These are phyloP conservation scores for Bombus pyrosoma DNA, from an alignment of 1,140 invertebrate species.

Conservation along the genomic window DNA sequence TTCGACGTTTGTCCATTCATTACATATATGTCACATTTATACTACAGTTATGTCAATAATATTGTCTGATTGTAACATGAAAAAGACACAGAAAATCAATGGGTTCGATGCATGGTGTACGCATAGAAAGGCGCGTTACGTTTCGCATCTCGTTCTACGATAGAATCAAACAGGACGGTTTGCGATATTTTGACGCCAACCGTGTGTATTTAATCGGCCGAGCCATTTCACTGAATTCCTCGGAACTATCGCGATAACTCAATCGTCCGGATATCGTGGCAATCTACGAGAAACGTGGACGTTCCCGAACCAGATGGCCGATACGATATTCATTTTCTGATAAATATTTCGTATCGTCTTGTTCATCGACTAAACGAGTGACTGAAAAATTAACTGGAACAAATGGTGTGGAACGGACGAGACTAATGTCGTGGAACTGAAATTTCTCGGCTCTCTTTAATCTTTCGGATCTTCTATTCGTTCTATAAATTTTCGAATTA, in stretches of 20 bases:
- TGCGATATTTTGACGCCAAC: conserved; percentile 15
- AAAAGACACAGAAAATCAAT: neutral
- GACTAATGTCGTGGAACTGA: neutral
- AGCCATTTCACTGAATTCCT: conserved; percentile 21
- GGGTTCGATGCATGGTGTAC: neutral
- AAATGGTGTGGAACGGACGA: neutral
- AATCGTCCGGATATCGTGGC: conserved; percentile 14
- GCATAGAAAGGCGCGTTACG: conserved; percentile 21
- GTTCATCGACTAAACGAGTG: neutral
- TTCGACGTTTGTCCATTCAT: no score
- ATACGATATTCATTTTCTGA: neutral
- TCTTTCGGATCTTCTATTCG: neutral
- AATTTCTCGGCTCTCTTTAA: neutral
- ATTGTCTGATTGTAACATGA: neutral
- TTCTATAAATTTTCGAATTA: neutral
- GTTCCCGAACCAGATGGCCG: neutral
- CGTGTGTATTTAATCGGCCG: conserved; percentile 16
- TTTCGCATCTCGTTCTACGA: neutral
- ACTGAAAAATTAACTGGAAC: conserved; percentile 8
- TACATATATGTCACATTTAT: no score
- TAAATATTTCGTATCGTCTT: conserved; percentile 21
- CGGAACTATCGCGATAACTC: conserved; percentile 27
- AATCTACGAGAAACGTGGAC: conserved; percentile 1
- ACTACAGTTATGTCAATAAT: no score
- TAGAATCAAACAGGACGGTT: neutral